Evolutionary conservation across 2,888 invertebrate species (phyloP).

Genomic region (Pocota personata): DNA sequence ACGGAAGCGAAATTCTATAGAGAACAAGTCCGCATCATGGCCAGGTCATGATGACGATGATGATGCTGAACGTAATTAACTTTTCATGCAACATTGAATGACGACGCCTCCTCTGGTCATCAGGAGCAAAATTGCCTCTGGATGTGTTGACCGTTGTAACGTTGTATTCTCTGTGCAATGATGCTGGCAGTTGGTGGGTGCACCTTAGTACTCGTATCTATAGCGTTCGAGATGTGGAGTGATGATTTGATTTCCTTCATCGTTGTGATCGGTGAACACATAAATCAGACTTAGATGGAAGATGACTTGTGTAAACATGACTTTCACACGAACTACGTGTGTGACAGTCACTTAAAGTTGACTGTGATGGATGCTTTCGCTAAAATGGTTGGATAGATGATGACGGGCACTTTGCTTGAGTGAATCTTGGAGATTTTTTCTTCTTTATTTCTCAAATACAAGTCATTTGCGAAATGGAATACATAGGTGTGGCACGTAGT

Average conservation of each 20-base stretch:
- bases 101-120: constrained; percentile 28
- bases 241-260: constrained; percentile 45
- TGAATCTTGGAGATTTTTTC: constrained; percentile 2
- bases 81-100: background rate
- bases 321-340: constrained; percentile 29
- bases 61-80: constrained; percentile 34
- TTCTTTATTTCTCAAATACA: background rate
- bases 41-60: constrained; percentile 5
- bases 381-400: constrained; percentile 11
- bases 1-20: constrained; percentile 39
- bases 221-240: background rate
- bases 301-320: constrained; percentile 57
- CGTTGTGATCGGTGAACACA: constrained; percentile 2
- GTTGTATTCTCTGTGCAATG: background rate
- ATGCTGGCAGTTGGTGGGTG: background rate
- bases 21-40: constrained; percentile 33
- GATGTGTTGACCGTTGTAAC: constrained; percentile 16
- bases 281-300: constrained; percentile 36
- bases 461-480: constrained; percentile 18
- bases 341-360: constrained; percentile 43
- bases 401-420: constrained; percentile 23
- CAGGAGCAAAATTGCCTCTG: constrained; percentile 37
- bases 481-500: constrained; percentile 42
- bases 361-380: constrained; percentile 54
- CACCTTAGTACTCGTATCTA: background rate